Evolutionary conservation across 2,888 invertebrate genomes (phyloP).

Genomic region (Leptodirus hochenwartii): DNA sequence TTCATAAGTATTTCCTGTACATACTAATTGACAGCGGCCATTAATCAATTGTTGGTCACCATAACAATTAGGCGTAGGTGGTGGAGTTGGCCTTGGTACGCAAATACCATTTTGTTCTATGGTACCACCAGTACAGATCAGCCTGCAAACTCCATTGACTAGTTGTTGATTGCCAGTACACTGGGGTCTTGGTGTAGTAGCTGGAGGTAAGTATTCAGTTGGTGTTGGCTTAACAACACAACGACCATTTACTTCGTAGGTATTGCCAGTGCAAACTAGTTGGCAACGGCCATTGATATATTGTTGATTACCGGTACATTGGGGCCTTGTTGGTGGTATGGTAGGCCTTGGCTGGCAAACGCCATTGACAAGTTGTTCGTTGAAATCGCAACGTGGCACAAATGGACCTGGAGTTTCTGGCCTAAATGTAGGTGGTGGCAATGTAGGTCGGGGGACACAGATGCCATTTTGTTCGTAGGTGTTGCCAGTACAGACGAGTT

Average conservation of each 20-base stretch:
- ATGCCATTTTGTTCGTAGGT: slow-evolving; percentile 9
- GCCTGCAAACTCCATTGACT: too few relatives aligned
- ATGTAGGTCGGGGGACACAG: slow-evolving; percentile 9
- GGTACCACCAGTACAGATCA: slow-evolving; percentile 6
- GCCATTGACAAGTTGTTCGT: slow-evolving; percentile 7
- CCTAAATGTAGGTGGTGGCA: slow-evolving; percentile 10
- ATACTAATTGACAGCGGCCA: slow-evolving; percentile 7
- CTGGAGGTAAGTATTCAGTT: slow-evolving; percentile 6
- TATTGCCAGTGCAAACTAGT: slow-evolving; percentile 7
- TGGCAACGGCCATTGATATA: slow-evolving; percentile 6
- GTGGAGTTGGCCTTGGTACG: slow-evolving; percentile 4
- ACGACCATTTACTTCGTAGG: slow-evolving; percentile 7
- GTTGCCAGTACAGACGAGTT: slow-evolving; percentile 10
- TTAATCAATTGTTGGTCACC: slow-evolving; percentile 4
- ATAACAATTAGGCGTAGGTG: slow-evolving; percentile 3
- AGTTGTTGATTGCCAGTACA: too few relatives aligned
- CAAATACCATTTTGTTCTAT: slow-evolving; percentile 8
- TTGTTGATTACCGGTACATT: slow-evolving; percentile 10
- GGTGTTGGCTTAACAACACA: slow-evolving; percentile 10
- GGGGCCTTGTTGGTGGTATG: neutral
- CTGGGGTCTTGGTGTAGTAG: neutral
- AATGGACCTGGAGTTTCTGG: too few relatives aligned
- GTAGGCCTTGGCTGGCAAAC: slow-evolving; percentile 4
- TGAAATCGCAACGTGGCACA: slow-evolving; percentile 12
- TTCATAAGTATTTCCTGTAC: slow-evolving; percentile 8